A percentile compares a stretch with the other conserved stretches of the same genome.
Conservation (phyloP, 2,888 invertebrate genomes). For the Cryptocephalus moraei region DNA sequence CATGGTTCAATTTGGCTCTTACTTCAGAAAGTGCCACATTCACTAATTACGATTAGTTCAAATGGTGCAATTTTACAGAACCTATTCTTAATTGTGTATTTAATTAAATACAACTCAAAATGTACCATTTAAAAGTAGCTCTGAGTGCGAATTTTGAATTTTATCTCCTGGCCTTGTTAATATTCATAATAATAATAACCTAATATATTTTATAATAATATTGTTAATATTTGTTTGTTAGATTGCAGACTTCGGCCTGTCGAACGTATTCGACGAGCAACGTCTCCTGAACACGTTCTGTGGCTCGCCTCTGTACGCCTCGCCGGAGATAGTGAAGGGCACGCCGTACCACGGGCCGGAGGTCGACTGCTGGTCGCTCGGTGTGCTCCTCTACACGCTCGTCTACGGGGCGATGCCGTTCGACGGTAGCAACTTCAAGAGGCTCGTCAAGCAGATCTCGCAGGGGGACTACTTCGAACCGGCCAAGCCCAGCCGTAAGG, state of each 20-base stretch:
- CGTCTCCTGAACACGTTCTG: conserved; percentile 85
- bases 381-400: conserved; percentile 92
- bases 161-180: too few relatives aligned
- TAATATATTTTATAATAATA: too few relatives aligned
- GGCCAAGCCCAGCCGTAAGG: conserved; percentile 79
- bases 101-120: too few relatives aligned
- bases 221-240: conserved; percentile 30
- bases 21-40: too few relatives aligned
- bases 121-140: too few relatives aligned
- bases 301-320: conserved; percentile 93
- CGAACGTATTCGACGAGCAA: conserved; percentile 90
- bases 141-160: too few relatives aligned
- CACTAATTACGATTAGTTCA: too few relatives aligned
- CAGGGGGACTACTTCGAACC: conserved; percentile 97
- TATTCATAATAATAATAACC: too few relatives aligned
- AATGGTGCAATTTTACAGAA: too few relatives aligned
- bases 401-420: conserved; percentile 99
- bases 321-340: conserved; percentile 95
- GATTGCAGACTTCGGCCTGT: conserved; percentile 98
- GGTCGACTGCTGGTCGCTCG: conserved; percentile 90
- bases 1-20: too few relatives aligned
- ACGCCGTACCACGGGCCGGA: conserved; percentile 96
- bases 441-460: conserved; percentile 92
- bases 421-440: conserved; percentile 96
- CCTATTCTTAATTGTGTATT: too few relatives aligned